Evolutionary conservation across 1,140 invertebrate species (phyloP), one percentile per base, ranked within the genome.

Genomic region (Bombus impatiens): DNA sequence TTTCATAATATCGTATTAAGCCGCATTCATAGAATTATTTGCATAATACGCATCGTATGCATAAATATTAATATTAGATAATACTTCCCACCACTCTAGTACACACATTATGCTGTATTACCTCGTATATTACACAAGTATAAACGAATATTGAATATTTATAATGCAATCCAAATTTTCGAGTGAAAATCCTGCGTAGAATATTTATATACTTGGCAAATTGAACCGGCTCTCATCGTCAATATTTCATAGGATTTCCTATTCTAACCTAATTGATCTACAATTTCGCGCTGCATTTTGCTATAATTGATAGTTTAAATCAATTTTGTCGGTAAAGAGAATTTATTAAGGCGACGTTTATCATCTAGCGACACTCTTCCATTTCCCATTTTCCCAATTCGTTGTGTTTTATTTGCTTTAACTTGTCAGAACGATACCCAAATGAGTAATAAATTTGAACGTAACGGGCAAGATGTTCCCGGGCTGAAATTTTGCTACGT

Each of bases 391-490:
- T 77, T 57, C 67, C 12, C 65, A 37, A 78, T 71, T 78, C 81
- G 40, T 76, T 71, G 65, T 12, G 71, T 59, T 71, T 70, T 57
- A 40, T 47, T 35, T 74, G 40, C 3, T 68, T 18, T 15, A 80
- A 59, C 18, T 22, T 6, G 25, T 0, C 5, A 22, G 57, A 44
- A 82, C 79, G 47, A 89, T 75, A 74, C 32, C 65, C 67, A 67
- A 78, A 89, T 71, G 28, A 32, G 70, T 44, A 59, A 13, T 70
- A 86, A 86, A 86, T 89, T 82, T 82, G 76, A 82, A 42, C 57
- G 53, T 59, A 44, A 81, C 67, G 81, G 65, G 28, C 47, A 59
- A 78, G 75, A 84, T 67, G 82, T 78, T 78, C 4, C 25, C n/a
- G 25, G 28, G 53, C 8, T 59, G 47, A 78, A 84, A 78, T 84